A percentile compares a stretch with the other conserved stretches of the same genome.
phyloP scores from a whole-genome alignment of 2,888 invertebrate species.

The Limnephilus rhombicus region DNA sequence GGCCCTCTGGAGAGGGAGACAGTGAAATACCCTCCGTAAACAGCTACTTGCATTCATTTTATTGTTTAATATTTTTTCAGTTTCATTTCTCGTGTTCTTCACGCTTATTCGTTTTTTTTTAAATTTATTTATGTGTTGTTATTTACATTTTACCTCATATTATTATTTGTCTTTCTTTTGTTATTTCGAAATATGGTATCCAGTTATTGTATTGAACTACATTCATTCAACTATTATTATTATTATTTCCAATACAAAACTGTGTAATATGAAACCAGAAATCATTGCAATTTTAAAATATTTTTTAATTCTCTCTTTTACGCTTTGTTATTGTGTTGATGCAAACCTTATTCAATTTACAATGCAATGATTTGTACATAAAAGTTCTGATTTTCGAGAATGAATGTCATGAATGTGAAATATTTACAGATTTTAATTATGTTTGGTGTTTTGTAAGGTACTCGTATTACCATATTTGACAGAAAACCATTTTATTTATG shows the following conservation, averaged over 20 bases:
- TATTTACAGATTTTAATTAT: not conserved
- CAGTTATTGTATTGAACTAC: no score
- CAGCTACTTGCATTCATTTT: no score
- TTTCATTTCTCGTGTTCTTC: no score
- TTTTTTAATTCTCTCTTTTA: not conserved
- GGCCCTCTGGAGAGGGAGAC: no score
- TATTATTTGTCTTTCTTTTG: no score
- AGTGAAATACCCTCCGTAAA: no score
- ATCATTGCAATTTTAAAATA: not conserved
- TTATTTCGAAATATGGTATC: no score
- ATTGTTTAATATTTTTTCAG: no score
- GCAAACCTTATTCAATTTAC: not conserved
- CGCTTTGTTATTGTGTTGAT: not conserved
- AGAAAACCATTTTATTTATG: not conserved
- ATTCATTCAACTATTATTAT: no score
- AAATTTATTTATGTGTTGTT: no score
- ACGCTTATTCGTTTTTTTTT: no score
- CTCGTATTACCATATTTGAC: not conserved
- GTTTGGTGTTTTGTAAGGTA: not conserved
- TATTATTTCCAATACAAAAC: not conserved
- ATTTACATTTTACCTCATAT: no score
- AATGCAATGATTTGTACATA: not conserved
- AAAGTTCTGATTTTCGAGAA: not conserved
- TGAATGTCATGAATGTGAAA: not conserved
- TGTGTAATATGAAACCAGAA: not conserved